Base-by-base conservation (phyloP, 2,113 vertebrate genomes). In the Puntigrus tetrazona region DNA sequence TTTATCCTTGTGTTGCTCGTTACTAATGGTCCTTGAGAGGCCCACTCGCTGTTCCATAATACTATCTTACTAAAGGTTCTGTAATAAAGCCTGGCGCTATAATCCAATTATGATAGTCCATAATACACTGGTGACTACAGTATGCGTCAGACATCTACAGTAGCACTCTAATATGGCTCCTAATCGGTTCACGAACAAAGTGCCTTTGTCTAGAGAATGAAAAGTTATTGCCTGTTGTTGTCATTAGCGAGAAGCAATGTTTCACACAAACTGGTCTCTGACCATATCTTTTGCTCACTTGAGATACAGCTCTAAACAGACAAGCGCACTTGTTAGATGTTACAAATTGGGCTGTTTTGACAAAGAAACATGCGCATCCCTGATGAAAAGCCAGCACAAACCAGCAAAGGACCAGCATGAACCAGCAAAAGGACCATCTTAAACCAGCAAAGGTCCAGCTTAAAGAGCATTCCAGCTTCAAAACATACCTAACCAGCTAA, bases 71-170 rank as follows among this genome's bases (percentile, higher is more conserved):
- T 61, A 81, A 78, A 70, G 65, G 31, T 70, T 55, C 31, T 38
- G 65, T 70, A 70, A 70, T 81, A 70, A 81, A 70, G 27, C 45
- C 79, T 70, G 65, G 20, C 3, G 20, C 29, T 55, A 22, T 61
- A 72, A 79, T 87, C 77, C 13, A 57, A 43, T 82, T 72, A 70
- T 55, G 31, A 82, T 38, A 10, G 45, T 25, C 80, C 80, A 18
- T 82, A 81, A 82, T 82, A 38, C 80, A 82, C 65, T 70, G 45
- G 80, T 55, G 65, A 82, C 27, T 82, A 82, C 29, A 55, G 47
- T 67, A 65, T 63, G 38, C 2, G 9, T 61, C 55, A 61, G 14
- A 63, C 4, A 43, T 45, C 61, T 65, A 80, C 38, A 80, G 59
- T 31, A 65, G 14, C 4, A 14, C 25, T 65, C 25, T 65, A 65